A percentile compares a stretch with the other conserved stretches of the same genome.
These are phyloP conservation scores for Scortum barcoo DNA, from an alignment of 2,113 vertebrate genomes.

Conservation along the genomic window DNA sequence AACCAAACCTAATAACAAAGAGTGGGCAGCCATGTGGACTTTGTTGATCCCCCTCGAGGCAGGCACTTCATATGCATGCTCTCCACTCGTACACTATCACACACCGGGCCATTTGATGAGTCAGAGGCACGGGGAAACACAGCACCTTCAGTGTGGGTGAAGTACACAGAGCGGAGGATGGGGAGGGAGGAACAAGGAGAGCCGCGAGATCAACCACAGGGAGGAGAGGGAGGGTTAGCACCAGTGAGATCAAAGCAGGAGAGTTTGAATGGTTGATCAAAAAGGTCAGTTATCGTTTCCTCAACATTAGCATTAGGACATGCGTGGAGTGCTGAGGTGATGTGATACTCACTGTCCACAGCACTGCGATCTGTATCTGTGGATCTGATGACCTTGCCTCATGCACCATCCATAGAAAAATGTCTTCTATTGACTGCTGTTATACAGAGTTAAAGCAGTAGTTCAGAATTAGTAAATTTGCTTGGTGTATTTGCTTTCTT, in stretches of 20 bases:
- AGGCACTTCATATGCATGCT: constrained; percentile 46
- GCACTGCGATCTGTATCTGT: background rate
- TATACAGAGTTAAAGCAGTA: background rate
- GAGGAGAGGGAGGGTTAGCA: background rate
- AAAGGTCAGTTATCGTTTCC: constrained; percentile 17
- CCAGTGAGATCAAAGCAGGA: constrained; percentile 37
- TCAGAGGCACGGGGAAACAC: constrained; percentile 68
- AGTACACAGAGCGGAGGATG: constrained; percentile 20
- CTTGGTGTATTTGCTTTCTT: background rate
- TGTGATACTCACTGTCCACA: background rate
- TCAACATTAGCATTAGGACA: constrained; percentile 42
- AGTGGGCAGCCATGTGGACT: constrained; percentile 49
- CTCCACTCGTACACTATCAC: constrained; percentile 22
- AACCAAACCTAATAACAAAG: constrained; percentile 36
- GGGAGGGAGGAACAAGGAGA: constrained; percentile 4
- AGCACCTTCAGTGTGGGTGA: constrained; percentile 43
- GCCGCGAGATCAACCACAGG: constrained; percentile 29
- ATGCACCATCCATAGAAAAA: background rate
- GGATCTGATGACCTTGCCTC: background rate
- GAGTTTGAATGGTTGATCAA: constrained; percentile 20
- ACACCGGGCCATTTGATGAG: constrained; percentile 36
- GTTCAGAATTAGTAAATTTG: background rate
- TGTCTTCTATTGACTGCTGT: background rate
- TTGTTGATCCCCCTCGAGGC: constrained; percentile 18
- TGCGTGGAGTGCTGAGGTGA: background rate